Evolutionary conservation across 2,113 vertebrate genomes (phyloP), one percentile per base, ranked within the genome.

Genomic region (Electrona antarctica): DNA sequence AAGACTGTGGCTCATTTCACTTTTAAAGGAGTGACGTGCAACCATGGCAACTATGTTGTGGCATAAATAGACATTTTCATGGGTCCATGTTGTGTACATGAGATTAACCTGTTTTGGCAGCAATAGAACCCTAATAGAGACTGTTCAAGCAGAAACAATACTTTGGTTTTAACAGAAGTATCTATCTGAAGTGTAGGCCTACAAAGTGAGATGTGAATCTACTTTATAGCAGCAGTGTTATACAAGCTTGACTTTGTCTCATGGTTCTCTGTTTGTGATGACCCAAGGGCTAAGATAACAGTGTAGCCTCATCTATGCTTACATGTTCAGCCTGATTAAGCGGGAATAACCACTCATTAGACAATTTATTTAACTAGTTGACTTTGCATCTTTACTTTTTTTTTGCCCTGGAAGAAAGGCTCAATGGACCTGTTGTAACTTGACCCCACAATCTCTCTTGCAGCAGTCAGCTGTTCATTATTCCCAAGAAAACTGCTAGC

Each of bases 41-140:
- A 12, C 73, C 69, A 55, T 81, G 73, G 74, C 61, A 67, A 83
- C 67, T 12, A 14, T 85, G 74, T 82, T 85, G 29, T 74, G 56
- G 55, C 10, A 33, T 81, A 83, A 82, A 86, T 77, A 45, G 8
- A 1, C 14, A 57, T 72, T 62, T 57, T 54, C 55, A 50, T 3
- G 0, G 12, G 13, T 56, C 64, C 9, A 49, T 54, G 58, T 71
- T 48, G 60, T 58, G 57, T 66, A 60, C n/a, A 33, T 67, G 28
- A 51, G 21, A 64, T 51, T 29, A 6, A 66, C 51, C 48, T 71
- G 11, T 41, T 73, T 29, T 59, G 33, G 45, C 56, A 46, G 1
- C 50, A 48, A 29, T 64, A 64, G 21, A 48, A 13, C 7, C 33
- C 33, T 10, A 3, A 46, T 46, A 51, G 41, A 6, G 8, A 14